Percentiles rank a stretch among this genome's conserved stretches.
These are phyloP conservation scores for Willowsia nigromaculata DNA, from an alignment of 2,888 invertebrate genomes.

Conservation along the genomic window DNA sequence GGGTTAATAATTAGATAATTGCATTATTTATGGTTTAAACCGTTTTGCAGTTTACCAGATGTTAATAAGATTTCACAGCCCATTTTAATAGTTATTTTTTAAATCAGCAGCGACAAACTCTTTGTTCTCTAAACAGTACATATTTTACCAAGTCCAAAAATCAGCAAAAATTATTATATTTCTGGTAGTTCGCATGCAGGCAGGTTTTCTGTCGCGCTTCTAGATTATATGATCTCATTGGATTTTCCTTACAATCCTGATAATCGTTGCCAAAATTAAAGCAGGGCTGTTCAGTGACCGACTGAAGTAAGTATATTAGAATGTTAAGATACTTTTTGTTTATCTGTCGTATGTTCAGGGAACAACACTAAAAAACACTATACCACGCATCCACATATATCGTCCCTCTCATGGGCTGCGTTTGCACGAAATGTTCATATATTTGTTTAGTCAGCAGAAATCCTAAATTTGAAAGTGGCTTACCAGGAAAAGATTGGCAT, in stretches of 20 bases:
- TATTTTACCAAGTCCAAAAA: too few species aligned
- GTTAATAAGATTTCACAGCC: too few species aligned
- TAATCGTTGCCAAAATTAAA: slow-evolving; percentile 55
- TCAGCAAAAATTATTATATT: background rate
- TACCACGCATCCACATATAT: background rate
- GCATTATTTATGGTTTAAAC: too few species aligned
- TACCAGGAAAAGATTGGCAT: slow-evolving; percentile 25
- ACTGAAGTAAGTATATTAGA: background rate
- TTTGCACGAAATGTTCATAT: background rate
- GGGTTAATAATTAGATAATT: too few species aligned
- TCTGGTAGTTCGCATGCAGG: slow-evolving; percentile 11
- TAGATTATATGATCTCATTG: slow-evolving; percentile 70
- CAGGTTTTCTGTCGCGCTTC: slow-evolving; percentile 18
- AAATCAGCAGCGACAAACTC: too few species aligned
- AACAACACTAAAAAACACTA: background rate
- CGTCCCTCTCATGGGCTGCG: background rate
- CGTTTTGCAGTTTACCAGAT: too few species aligned
- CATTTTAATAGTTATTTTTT: too few species aligned
- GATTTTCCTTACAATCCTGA: slow-evolving; percentile 72
- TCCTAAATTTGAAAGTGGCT: slow-evolving; percentile 11
- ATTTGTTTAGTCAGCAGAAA: background rate
- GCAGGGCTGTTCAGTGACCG: slow-evolving; percentile 25
- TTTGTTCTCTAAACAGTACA: background rate
- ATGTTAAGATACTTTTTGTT: background rate
- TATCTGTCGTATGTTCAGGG: background rate